A percentile compares a stretch with the other conserved stretches of the same genome.
phyloP scores from a whole-genome alignment of 2,113 vertebrate genomes.

The Nesospiza acunhae region DNA sequence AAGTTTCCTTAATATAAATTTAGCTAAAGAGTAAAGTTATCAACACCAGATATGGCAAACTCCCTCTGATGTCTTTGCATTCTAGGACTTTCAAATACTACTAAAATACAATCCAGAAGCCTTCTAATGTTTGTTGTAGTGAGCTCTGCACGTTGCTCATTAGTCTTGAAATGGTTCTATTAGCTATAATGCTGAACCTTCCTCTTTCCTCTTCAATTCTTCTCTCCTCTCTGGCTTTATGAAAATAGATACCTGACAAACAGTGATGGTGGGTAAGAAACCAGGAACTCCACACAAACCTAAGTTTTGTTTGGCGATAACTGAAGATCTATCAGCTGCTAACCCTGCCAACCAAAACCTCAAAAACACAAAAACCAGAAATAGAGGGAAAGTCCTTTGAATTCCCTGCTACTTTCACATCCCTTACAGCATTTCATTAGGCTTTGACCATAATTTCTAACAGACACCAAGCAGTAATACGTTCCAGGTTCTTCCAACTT shows the following conservation, averaged over 20 bases:
- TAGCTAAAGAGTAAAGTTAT: neutral
- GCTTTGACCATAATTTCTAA: neutral
- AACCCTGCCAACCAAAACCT: neutral
- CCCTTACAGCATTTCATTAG: neutral
- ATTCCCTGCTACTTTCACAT: conserved; percentile 18
- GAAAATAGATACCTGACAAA: neutral
- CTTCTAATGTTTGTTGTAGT: neutral
- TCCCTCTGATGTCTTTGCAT: neutral
- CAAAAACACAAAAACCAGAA: neutral
- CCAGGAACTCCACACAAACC: neutral
- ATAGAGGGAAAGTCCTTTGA: neutral
- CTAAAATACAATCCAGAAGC: neutral
- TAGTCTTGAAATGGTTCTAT: neutral
- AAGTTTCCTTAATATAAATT: neutral
- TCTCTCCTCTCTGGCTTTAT: neutral
- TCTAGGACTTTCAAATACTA: neutral
- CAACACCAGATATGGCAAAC: neutral
- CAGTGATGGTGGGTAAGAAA: neutral
- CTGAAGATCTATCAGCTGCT: neutral
- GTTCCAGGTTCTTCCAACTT: neutral
- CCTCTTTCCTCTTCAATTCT: neutral
- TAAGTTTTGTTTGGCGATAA: neutral
- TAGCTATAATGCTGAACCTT: neutral
- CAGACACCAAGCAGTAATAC: neutral
- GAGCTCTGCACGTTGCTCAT: neutral